Conservation (phyloP, 37 sponge, comb jelly and placozoan genomes). For the Theonella swinhoei region DNA sequence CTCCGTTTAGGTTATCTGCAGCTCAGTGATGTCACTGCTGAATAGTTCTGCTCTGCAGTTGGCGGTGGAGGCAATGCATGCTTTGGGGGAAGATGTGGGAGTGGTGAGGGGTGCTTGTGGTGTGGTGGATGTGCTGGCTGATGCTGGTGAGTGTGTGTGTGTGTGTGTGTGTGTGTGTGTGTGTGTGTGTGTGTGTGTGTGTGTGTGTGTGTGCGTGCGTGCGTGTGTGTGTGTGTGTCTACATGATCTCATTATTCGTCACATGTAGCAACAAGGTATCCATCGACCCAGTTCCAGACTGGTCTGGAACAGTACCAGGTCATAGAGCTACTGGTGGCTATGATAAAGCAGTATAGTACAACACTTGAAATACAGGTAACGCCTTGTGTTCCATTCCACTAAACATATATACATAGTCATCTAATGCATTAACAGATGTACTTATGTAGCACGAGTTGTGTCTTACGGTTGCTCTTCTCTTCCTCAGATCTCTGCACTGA, state of each 20-base stretch:
- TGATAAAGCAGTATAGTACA: constrained; percentile 4
- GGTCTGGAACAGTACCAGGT: not conserved
- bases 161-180: constrained; percentile 15
- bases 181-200: not conserved
- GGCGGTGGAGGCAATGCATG: not conserved
- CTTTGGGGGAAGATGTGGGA: not conserved
- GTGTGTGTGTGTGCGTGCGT: no score
- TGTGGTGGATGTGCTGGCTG: not conserved
- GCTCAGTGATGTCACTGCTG: not conserved
- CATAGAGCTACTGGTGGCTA: not conserved
- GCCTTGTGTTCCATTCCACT: not conserved
- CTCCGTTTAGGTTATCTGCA: not conserved
- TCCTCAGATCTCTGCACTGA: not conserved
- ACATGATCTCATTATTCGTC: no score
- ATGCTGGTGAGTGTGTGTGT: not conserved
- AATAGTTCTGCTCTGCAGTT: not conserved
- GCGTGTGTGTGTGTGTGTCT: no score
- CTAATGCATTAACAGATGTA: no score
- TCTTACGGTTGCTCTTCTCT: no score
- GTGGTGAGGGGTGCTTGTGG: constrained; percentile 1
- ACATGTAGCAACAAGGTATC: not conserved
- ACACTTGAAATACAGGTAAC: constrained; percentile 17
- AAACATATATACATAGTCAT: not conserved
- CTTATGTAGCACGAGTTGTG: no score
- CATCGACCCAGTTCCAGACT: not conserved